A percentile compares a stretch with the other conserved stretches of the same genome.
Conservation (phyloP, 2,797 vertebrate species). For the Lerista edwardsae region DNA sequence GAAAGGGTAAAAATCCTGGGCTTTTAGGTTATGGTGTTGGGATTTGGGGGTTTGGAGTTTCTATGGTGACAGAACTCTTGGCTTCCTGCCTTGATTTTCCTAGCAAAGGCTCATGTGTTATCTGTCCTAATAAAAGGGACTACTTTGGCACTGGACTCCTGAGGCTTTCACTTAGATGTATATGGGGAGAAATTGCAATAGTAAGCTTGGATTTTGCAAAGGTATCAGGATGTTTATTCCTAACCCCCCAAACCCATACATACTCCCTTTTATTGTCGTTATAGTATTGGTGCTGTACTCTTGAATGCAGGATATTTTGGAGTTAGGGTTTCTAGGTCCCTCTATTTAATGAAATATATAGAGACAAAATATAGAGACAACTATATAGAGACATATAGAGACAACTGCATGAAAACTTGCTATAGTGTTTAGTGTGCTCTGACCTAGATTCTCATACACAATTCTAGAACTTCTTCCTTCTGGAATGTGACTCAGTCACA, state of each 20-base stretch:
- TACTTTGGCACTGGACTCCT: no score
- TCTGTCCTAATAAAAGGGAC: no score
- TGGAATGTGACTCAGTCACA: background rate
- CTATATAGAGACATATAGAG: background rate
- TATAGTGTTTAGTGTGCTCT: background rate
- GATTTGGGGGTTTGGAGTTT: no score
- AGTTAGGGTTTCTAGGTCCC: background rate
- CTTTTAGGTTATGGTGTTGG: background rate
- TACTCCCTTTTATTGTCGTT: background rate
- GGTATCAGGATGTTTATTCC: background rate
- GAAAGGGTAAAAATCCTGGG: background rate
- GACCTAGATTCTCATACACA: background rate
- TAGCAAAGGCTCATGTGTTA: no score
- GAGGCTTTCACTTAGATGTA: no score
- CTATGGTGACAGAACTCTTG: no score
- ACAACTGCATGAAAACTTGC: background rate
- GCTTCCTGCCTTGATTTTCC: background rate
- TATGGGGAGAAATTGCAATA: background rate
- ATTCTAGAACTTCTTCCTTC: background rate
- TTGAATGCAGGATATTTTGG: background rate
- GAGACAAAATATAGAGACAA: background rate
- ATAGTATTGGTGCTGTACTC: background rate
- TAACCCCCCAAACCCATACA: background rate
- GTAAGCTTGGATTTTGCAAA: background rate
- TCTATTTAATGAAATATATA: background rate